Base-by-base conservation (phyloP, 2,888 invertebrate species). In the Stenchaetothrips biformis region DNA sequence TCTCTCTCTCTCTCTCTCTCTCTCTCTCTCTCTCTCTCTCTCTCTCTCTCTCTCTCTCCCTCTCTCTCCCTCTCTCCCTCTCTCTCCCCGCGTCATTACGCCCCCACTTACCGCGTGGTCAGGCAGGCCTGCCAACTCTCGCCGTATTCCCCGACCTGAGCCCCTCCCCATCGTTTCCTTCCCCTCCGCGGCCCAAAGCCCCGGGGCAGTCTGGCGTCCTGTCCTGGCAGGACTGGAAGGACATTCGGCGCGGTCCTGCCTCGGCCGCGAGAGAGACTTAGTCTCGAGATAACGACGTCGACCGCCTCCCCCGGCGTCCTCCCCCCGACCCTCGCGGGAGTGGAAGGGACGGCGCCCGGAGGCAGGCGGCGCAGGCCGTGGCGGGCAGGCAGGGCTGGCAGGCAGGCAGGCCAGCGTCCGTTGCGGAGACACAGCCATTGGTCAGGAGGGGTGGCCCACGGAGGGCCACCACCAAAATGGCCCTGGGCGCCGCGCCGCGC, bases 391-490 rank as follows among this genome's bases (percentile, higher is more conserved):
- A 3, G 21, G 67, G n/a, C 67, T 21, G 21, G 67, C 21, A 7
- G 2, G 21, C 9, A 4, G 67, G 21, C 67, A n/a, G 53, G 53
- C 13, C 37, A 37, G 37, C 37, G 37, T 21, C 67, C 67, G 25
- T 11, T 9, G 18, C 18, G 59, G 59, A 59, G 59, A 74, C 67
- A 25, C 67, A 74, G 67, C 67, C 67, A 74, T 74, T 74, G 67
- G 67, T 74, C 67, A 74, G 67, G 67, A 21, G 67, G 37, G 37
- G 37, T 0, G 13, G 53, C 53, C 16, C 53, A 11, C 53, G 16
- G 53, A 74, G 67, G 67, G 67, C 67, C 67, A 74, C 67, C 67
- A 21, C 67, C 67, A 74, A 74, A 74, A 74, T 74, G 67, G 67
- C 67, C 67, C 67, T 25, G 11, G 67, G 67, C 67, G 21, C n/a